phyloP scores from a whole-genome alignment of 2,797 vertebrate species.

The Cyclura pinguis region DNA sequence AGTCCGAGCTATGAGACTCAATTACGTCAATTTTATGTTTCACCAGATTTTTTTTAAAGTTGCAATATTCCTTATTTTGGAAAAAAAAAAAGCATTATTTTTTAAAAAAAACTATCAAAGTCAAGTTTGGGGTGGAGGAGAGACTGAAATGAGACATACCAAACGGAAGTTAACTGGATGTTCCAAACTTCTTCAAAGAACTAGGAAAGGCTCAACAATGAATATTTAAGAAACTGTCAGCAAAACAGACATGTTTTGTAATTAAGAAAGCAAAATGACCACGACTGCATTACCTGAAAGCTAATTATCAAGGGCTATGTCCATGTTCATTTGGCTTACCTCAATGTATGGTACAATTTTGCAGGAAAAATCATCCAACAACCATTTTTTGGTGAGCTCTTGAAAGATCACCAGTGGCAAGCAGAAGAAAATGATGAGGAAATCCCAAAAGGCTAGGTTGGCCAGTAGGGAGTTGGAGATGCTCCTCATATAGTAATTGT shows the following conservation, averaged over 20 bases:
- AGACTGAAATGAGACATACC: background rate
- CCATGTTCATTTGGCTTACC: constrained; percentile 80
- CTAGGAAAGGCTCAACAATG: background rate
- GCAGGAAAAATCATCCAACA: constrained; percentile 96
- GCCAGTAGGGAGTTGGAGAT: constrained; percentile 97
- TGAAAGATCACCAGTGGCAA: constrained; percentile 95
- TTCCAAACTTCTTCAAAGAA: background rate
- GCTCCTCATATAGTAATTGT: constrained; percentile 98
- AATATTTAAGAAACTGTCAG: background rate
- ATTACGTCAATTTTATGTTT: background rate
- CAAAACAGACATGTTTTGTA: background rate
- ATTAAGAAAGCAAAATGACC: background rate
- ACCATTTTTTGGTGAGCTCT: constrained; percentile 93
- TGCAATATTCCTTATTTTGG: background rate
- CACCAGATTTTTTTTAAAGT: background rate
- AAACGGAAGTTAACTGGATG: background rate
- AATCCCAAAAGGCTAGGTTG: constrained; percentile 97
- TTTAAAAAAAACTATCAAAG: too few species aligned
- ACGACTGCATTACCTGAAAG: background rate
- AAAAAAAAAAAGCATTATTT: background rate
- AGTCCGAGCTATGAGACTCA: background rate
- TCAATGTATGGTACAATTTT: constrained; percentile 97
- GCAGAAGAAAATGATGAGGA: constrained; percentile 94
- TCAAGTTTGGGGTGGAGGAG: too few species aligned
- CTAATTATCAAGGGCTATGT: background rate